These are phyloP conservation scores for Drosophila auraria DNA, from an alignment of 1,140 invertebrate species.

Conservation along the genomic window DNA sequence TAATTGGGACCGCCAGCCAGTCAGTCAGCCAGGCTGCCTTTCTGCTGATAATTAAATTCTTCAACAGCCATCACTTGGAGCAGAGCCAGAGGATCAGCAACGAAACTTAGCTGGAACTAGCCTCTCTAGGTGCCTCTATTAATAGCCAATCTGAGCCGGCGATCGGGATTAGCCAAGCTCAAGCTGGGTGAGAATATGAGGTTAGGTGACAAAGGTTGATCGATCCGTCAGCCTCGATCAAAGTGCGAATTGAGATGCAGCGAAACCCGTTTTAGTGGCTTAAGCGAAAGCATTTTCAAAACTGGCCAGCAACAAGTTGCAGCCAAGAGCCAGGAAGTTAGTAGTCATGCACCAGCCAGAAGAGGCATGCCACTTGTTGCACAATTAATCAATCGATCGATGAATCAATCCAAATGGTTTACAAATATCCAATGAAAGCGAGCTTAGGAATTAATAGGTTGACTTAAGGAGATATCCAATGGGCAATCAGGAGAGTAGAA, in stretches of 20 bases:
- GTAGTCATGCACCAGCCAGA: conserved; percentile 12
- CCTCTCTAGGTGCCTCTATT: neutral
- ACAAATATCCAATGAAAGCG: conserved; percentile 7
- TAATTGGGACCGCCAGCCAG: conserved; percentile 40
- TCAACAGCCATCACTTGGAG: conserved; percentile 3
- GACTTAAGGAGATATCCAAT: too few relatives aligned
- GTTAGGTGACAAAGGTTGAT: conserved; percentile 41
- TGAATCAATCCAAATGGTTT: conserved; percentile 35
- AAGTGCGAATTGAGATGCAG: conserved; percentile 32
- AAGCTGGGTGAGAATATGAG: neutral
- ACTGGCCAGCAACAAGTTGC: conserved; percentile 17
- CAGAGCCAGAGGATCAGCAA: neutral
- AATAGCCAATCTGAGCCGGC: neutral
- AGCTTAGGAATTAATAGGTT: neutral
- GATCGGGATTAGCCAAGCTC: neutral
- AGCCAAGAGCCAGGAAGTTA: conserved; percentile 5
- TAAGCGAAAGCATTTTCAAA: neutral
- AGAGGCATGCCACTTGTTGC: conserved; percentile 38
- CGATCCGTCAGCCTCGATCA: conserved; percentile 26
- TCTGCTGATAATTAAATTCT: conserved; percentile 48
- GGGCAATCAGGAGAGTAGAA: neutral
- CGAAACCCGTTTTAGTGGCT: conserved; percentile 49
- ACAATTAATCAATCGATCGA: conserved; percentile 24
- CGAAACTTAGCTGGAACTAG: neutral
- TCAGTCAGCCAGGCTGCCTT: too few relatives aligned